Base-by-base conservation (phyloP, 1,140 invertebrate species). In the Rhagoletis zephyria region DNA sequence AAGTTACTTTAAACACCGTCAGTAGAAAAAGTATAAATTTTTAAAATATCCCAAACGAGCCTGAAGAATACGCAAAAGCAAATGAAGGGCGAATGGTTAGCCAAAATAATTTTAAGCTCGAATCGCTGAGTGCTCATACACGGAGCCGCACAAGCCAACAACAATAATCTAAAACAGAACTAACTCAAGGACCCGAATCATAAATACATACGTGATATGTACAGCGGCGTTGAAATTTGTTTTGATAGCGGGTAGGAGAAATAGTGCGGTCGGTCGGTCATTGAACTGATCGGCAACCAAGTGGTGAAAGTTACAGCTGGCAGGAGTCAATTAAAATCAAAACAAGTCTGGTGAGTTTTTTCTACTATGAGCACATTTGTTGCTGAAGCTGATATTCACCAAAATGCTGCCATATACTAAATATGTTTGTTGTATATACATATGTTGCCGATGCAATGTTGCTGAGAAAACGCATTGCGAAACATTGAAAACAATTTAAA, bases 271-370 rank as follows among this genome's bases (percentile, higher is more conserved):
- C 61, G 61, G 12, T 63, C 9, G 61, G 61, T 81, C 74, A 81
- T n/a, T 81, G 74, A 51, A 56, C 74, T 81, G 3, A 2, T 0
- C 74, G 10, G 74, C 48, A 16, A 9, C 56, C 14, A 6, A 87
- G 90, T 89, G 88, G 87, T 89, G 90, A 90, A 89, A 88, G 88
- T 67, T 85, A 88, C 88, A 81, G 87, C 87, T 85, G 10, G 67
- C 85, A 88, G 12, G 48, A 45, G 88, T 91, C 87, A 87, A 88
- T 90, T 88, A 88, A 12, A 67, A 61, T 64, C 85, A 59, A 85
- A 65, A 63, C 30, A 67, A 64, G 48, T 9, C 45, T 67, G 59
- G 48, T 56, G 45, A 61, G 7, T 87, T 70, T 67, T 56, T 45
- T 30, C 42, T 64, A 12, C 19, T n/a, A 10, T 85, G 81, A 1